phyloP scores from a whole-genome alignment of 2,113 vertebrate genomes.

The Rhinolophus ferrumequinum region DNA sequence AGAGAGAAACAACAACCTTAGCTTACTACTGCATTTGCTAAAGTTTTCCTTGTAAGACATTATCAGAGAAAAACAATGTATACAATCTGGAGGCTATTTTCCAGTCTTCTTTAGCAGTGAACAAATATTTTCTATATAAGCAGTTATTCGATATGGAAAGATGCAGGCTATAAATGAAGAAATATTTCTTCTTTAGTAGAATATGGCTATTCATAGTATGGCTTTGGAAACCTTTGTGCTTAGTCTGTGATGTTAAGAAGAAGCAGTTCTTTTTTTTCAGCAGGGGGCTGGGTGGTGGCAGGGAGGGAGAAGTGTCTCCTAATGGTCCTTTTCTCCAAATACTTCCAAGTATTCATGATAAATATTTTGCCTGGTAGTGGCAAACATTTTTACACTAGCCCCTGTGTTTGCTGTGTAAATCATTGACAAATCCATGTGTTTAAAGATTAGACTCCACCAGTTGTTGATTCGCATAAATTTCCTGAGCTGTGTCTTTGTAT shows the following conservation, averaged over 20 bases:
- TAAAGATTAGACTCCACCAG: constrained; percentile 68
- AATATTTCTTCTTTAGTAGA: neutral
- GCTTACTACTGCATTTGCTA: neutral
- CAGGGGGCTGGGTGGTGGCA: no score
- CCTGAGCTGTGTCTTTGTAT: constrained; percentile 39
- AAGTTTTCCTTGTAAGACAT: neutral
- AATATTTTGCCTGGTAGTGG: constrained; percentile 73
- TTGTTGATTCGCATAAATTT: constrained; percentile 68
- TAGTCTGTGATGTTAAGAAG: constrained; percentile 73
- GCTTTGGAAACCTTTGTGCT: constrained; percentile 69
- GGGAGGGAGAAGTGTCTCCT: constrained; percentile 53
- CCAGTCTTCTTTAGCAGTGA: constrained; percentile 20
- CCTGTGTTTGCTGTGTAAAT: constrained; percentile 74
- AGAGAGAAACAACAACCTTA: neutral
- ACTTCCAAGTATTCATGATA: constrained; percentile 65
- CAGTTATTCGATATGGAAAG: constrained; percentile 62
- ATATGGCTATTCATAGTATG: neutral
- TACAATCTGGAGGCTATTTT: neutral
- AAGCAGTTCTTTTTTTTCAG: neutral
- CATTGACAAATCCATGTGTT: constrained; percentile 60
- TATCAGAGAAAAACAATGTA: neutral
- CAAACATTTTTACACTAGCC: constrained; percentile 57
- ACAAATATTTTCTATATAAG: neutral
- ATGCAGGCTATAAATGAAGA: neutral
- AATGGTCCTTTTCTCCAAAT: constrained; percentile 58